A percentile compares a stretch with the other conserved stretches of the same genome.
These are phyloP conservation scores for Odontomyia ornata DNA, from an alignment of 2,888 invertebrate genomes.

Conservation along the genomic window DNA sequence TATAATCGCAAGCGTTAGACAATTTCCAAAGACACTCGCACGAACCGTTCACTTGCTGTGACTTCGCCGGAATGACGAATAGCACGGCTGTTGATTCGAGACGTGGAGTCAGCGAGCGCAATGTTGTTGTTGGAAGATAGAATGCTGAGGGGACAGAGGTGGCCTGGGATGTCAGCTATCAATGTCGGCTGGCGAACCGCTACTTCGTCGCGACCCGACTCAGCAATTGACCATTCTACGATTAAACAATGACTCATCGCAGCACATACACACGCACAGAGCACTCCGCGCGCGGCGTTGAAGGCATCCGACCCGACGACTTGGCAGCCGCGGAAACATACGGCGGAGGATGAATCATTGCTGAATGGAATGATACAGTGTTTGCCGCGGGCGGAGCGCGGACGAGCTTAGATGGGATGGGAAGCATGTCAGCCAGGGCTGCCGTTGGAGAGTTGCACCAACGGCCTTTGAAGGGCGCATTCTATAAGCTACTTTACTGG, in stretches of 20 bases:
- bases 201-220: no score
- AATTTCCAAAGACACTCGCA: neutral
- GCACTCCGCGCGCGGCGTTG: neutral
- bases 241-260: conserved; percentile 37
- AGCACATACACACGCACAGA: conserved; percentile 16
- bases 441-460: neutral
- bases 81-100: neutral
- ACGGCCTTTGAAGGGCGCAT: neutral
- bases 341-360: conserved; percentile 10
- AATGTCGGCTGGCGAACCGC: neutral
- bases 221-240: neutral
- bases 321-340: neutral
- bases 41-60: conserved; percentile 34
- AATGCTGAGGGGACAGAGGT: neutral
- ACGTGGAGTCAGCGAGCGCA: neutral
- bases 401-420: neutral
- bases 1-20: neutral
- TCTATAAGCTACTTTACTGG: no score
- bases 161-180: neutral
- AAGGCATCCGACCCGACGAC: neutral
- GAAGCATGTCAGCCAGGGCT: neutral
- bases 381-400: neutral
- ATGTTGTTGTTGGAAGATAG: neutral
- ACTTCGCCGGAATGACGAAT: conserved; percentile 37
- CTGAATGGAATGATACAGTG: neutral